phyloP scores from a whole-genome alignment of 1,140 invertebrate genomes.

The Rhopalosiphum padi region DNA sequence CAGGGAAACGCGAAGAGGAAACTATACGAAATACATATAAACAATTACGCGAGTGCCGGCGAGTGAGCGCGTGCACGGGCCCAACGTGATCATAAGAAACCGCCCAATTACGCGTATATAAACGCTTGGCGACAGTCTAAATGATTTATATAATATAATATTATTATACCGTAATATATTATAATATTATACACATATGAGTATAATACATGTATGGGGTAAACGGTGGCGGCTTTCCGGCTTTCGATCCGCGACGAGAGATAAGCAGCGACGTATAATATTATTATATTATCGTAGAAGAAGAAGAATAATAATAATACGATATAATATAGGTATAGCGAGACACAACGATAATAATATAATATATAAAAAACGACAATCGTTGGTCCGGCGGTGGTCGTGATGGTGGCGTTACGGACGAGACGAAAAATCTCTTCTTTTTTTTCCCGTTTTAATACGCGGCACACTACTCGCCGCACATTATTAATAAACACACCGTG shows the following conservation, averaged over 20 bases:
- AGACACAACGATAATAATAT: too few species aligned
- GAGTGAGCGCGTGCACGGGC: too few species aligned
- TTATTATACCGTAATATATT: background rate
- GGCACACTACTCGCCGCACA: background rate
- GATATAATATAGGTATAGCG: background rate
- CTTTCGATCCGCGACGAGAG: constrained; percentile 17
- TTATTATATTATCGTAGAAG: too few species aligned
- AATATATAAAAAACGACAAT: background rate
- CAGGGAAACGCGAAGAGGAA: background rate
- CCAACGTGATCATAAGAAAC: background rate
- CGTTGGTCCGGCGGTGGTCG: background rate
- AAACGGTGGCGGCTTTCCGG: background rate
- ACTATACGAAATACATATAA: background rate
- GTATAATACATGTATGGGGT: background rate
- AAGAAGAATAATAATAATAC: background rate
- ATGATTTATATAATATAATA: background rate
- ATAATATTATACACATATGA: background rate
- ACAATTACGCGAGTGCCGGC: background rate
- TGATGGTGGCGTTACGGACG: background rate
- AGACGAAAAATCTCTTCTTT: background rate
- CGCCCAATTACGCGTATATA: constrained; percentile 8
- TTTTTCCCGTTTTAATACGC: background rate
- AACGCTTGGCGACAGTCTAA: background rate
- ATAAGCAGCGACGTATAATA: background rate
- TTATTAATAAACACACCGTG: background rate